Conservation (phyloP, 2,888 invertebrate genomes). For the Epicampocera succincta region DNA sequence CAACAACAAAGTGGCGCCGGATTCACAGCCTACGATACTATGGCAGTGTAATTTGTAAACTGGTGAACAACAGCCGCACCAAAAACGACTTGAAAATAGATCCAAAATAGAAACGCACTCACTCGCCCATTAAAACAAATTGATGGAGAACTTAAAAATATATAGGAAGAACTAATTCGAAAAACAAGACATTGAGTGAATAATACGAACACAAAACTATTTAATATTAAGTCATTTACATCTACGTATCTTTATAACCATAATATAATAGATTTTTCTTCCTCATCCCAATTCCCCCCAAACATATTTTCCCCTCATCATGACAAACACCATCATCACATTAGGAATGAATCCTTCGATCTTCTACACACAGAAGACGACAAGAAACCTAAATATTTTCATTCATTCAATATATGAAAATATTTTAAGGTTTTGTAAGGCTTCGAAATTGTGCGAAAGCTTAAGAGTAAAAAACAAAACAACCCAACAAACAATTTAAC, state of each 20-base stretch:
- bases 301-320: too few relatives aligned
- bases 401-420: slow-evolving; percentile 6
- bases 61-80: slow-evolving; percentile 35
- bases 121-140: slow-evolving; percentile 68
- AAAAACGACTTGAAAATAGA: slow-evolving; percentile 65
- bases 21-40: slow-evolving; percentile 99
- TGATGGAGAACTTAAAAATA: slow-evolving; percentile 9
- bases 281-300: too few relatives aligned
- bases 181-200: slow-evolving; percentile 58
- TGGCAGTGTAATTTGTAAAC: slow-evolving; percentile 98
- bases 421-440: slow-evolving; percentile 34
- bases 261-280: neutral
- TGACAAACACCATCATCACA: slow-evolving; percentile 9
- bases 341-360: slow-evolving; percentile 49
- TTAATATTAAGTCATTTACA: slow-evolving; percentile 59
- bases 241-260: slow-evolving; percentile 25
- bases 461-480: slow-evolving; percentile 31
- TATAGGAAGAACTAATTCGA: too few relatives aligned
- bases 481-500: slow-evolving; percentile 27
- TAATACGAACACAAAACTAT: slow-evolving; percentile 63
- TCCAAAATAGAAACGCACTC: slow-evolving; percentile 53
- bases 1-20: slow-evolving; percentile 88
- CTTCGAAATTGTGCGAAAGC: slow-evolving; percentile 67
- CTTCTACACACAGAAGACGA: slow-evolving; percentile 20
- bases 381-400: slow-evolving; percentile 51